Evolutionary conservation across 1,140 invertebrate species (phyloP).

Genomic region (Akabosia matsudoensis): DNA sequence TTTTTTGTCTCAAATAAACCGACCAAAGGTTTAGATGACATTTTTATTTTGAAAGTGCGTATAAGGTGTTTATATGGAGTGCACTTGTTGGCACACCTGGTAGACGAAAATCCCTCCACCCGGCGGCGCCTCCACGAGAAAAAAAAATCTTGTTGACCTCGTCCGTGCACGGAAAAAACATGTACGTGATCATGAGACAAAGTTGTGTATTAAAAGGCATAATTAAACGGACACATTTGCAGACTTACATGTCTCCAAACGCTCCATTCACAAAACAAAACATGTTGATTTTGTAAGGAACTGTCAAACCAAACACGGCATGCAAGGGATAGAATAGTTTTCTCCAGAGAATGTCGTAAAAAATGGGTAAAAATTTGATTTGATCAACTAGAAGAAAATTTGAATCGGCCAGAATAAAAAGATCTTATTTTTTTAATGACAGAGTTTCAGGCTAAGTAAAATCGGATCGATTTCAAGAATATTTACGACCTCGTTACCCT

Average conservation of each 20-base stretch:
- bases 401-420: too few relatives aligned
- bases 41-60: neutral
- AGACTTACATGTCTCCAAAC: neutral
- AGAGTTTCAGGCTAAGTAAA: too few relatives aligned
- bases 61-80: too few relatives aligned
- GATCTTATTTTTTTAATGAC: too few relatives aligned
- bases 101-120: neutral
- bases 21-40: neutral
- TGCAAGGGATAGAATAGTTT: neutral
- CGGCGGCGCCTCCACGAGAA: neutral
- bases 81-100: too few relatives aligned
- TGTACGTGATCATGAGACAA: neutral
- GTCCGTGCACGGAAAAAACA: neutral
- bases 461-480: too few relatives aligned
- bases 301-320: neutral
- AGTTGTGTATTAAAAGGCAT: neutral
- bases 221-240: neutral
- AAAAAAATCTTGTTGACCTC: conserved; percentile 8
- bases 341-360: too few relatives aligned
- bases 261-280: neutral
- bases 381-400: too few relatives aligned
- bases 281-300: neutral
- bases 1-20: neutral
- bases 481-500: too few relatives aligned
- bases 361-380: too few relatives aligned